Conservation (phyloP, 1,140 invertebrate genomes). For the Euwallacea similis region DNA sequence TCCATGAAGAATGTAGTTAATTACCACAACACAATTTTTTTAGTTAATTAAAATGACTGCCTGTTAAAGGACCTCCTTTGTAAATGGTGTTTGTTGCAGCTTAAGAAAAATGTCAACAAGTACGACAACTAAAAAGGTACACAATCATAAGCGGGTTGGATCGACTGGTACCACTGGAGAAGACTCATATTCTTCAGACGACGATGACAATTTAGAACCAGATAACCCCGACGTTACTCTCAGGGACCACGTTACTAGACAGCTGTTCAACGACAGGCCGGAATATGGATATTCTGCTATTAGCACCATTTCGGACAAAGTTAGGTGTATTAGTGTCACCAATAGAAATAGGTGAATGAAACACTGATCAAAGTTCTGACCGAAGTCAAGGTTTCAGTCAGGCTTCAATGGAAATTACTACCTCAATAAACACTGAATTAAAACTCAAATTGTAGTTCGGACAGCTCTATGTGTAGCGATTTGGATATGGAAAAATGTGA, state of each 20-base stretch:
- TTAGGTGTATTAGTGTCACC: constrained; percentile 27
- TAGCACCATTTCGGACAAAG: constrained; percentile 50
- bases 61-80: no score
- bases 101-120: neutral
- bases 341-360: constrained; percentile 26
- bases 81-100: no score
- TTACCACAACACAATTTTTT: no score
- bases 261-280: constrained; percentile 39
- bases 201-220: constrained; percentile 57
- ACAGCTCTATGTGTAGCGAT: constrained; percentile 50
- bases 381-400: no score
- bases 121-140: constrained; percentile 1
- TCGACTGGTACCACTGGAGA: constrained; percentile 61
- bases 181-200: constrained; percentile 60
- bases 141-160: constrained; percentile 57
- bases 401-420: no score
- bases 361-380: no score
- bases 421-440: no score
- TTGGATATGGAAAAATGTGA: constrained; percentile 44
- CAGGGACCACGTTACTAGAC: constrained; percentile 47
- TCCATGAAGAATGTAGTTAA: no score
- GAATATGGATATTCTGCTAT: constrained; percentile 44
- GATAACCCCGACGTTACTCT: constrained; percentile 57
- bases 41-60: no score
- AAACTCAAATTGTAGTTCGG: constrained; percentile 39